Conservation (phyloP, 2,888 invertebrate genomes). For the Xylota sylvarum region DNA sequence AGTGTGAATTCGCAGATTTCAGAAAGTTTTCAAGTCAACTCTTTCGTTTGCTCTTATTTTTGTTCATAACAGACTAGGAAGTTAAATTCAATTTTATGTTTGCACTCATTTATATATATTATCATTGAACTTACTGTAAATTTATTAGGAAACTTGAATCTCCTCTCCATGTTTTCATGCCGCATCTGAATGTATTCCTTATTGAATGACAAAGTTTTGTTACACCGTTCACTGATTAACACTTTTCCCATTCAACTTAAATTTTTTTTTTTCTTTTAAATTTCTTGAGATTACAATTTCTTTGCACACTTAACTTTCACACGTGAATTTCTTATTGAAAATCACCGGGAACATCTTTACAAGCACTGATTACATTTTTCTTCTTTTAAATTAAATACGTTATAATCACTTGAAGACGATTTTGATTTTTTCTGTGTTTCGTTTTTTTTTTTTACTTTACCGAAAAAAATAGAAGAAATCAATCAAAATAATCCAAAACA, state of each 20-base stretch:
- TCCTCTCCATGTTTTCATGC: constrained; percentile 67
- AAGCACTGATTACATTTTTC: constrained; percentile 66
- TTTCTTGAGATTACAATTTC: constrained; percentile 47
- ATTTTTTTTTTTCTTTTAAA: constrained; percentile 22
- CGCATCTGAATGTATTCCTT: constrained; percentile 61
- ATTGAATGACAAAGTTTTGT: constrained; percentile 23
- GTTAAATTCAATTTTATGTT: too few relatives aligned
- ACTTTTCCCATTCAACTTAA: constrained; percentile 47
- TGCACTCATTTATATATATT: neutral
- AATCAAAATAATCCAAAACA: constrained; percentile 53
- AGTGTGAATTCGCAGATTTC: too few relatives aligned
- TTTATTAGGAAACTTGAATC: constrained; percentile 47
- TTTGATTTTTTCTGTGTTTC: constrained; percentile 1
- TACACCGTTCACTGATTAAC: constrained; percentile 42
- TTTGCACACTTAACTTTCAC: constrained; percentile 66
- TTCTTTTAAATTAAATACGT: constrained; percentile 63
- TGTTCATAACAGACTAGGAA: too few relatives aligned
- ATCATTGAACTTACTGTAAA: constrained; percentile 49
- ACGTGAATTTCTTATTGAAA: constrained; percentile 68
- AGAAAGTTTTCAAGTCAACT: too few relatives aligned
- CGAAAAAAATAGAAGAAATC: constrained; percentile 35
- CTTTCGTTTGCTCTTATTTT: neutral
- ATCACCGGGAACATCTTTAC: constrained; percentile 38
- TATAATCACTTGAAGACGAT: constrained; percentile 1
- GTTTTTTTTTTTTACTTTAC: constrained; percentile 22